Conservation (phyloP, 2,113 vertebrate species). For the Sphyrna mokarran region DNA sequence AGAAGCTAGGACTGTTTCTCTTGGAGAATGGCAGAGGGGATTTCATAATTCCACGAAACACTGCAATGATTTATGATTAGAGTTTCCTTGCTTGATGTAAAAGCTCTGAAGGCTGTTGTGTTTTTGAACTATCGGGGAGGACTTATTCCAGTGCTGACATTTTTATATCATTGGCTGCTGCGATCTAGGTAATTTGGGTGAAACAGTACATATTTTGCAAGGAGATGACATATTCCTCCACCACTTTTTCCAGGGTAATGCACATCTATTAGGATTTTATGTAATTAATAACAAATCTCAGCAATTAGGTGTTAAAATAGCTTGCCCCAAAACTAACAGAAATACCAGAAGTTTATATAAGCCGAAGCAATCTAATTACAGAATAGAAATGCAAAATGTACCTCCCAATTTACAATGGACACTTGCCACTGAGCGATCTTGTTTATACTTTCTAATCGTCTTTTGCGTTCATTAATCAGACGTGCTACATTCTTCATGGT, state of each 20-base stretch:
- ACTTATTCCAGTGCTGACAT: not conserved
- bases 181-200: not conserved
- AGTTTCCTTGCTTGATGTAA: not conserved
- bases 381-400: constrained; percentile 48
- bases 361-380: not conserved
- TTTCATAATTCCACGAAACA: not conserved
- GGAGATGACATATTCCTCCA: not conserved
- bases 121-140: not conserved
- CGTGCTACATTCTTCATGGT: constrained; percentile 96
- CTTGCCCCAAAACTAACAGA: not conserved
- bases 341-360: not conserved
- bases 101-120: not conserved
- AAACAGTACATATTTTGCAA: not conserved
- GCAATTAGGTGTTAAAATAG: not conserved
- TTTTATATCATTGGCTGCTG: not conserved
- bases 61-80: not conserved
- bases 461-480: constrained; percentile 91
- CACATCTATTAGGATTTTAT: not conserved
- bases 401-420: constrained; percentile 92
- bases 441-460: constrained; percentile 86
- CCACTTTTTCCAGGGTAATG: not conserved
- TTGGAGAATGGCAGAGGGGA: no score
- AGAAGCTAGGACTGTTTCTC: no score
- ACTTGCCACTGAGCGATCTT: constrained; percentile 95
- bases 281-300: not conserved